Evolutionary conservation across 2,113 vertebrate species (phyloP).

Genomic region (Oncorhynchus keta): DNA sequence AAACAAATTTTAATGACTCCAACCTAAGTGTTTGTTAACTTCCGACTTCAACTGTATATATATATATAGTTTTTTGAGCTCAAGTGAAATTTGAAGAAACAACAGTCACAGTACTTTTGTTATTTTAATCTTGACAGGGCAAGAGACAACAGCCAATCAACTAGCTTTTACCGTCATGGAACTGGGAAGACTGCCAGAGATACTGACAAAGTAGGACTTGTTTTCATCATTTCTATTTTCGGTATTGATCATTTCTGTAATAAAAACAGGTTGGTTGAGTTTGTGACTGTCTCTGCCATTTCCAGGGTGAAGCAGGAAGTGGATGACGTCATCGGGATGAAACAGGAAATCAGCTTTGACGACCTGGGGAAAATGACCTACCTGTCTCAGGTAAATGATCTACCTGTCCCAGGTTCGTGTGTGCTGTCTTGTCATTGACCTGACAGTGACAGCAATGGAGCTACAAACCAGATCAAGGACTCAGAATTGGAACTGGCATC

Average conservation of each 20-base stretch:
- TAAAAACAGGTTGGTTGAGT: background rate
- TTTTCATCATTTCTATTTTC: background rate
- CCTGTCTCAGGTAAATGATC: slow-evolving; percentile 80
- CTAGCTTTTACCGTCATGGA: slow-evolving; percentile 87
- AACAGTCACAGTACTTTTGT: background rate
- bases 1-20: no score
- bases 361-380: slow-evolving; percentile 85
- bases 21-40: no score
- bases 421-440: no score
- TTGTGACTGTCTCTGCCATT: slow-evolving; percentile 20
- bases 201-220: slow-evolving; percentile 76
- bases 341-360: slow-evolving; percentile 81
- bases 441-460: no score
- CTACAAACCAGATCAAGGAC: no score
- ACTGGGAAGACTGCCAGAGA: slow-evolving; percentile 82
- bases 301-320: slow-evolving; percentile 81
- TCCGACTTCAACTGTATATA: no score
- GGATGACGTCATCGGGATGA: slow-evolving; percentile 87
- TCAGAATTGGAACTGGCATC: no score
- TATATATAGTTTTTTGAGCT: background rate
- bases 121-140: slow-evolving; percentile 70
- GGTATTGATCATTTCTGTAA: background rate
- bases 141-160: slow-evolving; percentile 90
- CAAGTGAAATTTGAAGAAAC: background rate
- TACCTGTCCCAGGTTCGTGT: no score